Evolutionary conservation across 37 sponge, comb jelly and placozoan genomes (phyloP).

Genomic region (Beroe forskalii): DNA sequence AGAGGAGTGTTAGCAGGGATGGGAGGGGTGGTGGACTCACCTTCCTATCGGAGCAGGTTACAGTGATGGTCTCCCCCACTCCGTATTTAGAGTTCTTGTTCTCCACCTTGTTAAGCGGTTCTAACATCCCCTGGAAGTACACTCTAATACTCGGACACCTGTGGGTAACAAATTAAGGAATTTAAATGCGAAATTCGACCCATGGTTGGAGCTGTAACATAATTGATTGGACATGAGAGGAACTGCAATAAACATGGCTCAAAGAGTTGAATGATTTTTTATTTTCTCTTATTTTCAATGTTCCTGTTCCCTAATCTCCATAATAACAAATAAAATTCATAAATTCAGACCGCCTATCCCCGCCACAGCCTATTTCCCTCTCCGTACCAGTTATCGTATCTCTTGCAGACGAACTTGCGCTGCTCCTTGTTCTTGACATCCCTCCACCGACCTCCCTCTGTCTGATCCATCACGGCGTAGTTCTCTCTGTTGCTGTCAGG

Average conservation of each 20-base stretch:
- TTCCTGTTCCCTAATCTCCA: too few species aligned
- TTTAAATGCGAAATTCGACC: too few species aligned
- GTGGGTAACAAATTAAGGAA: too few species aligned
- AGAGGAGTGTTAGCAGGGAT: not conserved
- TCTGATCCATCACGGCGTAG: conserved; percentile 23
- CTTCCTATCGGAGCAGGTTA: conserved; percentile 4
- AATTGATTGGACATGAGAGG: too few species aligned
- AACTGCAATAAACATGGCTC: too few species aligned
- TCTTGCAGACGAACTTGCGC: not conserved
- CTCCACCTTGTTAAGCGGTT: conserved; percentile 26
- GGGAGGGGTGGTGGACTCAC: not conserved
- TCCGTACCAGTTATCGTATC: too few species aligned
- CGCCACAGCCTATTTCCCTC: too few species aligned
- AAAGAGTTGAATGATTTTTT: too few species aligned
- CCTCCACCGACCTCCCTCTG: conserved; percentile 3
- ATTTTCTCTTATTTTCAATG: too few species aligned
- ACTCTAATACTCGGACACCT: conserved; percentile 42
- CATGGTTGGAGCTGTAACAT: too few species aligned
- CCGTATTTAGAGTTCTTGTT: not conserved
- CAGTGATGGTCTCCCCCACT: conserved; percentile 33
- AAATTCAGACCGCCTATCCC: too few species aligned
- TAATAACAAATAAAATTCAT: too few species aligned
- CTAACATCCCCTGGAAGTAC: conserved; percentile 1
- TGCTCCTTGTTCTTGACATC: not conserved
- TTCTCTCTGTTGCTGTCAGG: conserved; percentile 5